A percentile compares a stretch with the other conserved stretches of the same genome.
phyloP scores from a whole-genome alignment of 2,888 invertebrate species.

The Nemurella pictetii region DNA sequence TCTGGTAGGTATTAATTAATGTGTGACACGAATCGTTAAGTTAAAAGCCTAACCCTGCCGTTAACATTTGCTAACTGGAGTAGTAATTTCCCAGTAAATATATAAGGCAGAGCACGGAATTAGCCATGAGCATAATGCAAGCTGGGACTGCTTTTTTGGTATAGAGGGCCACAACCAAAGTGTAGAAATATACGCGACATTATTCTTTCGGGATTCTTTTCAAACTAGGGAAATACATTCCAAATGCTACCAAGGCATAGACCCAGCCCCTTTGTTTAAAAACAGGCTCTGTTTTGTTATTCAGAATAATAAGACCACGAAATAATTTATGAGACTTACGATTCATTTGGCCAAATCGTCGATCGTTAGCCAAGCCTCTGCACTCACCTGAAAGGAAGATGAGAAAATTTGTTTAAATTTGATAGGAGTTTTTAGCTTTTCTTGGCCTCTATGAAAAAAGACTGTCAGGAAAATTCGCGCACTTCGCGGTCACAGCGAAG shows the following conservation, averaged over 20 bases:
- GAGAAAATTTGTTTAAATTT: background rate
- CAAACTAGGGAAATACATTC: background rate
- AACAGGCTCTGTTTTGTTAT: background rate
- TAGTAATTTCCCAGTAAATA: background rate
- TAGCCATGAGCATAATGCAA: too few species aligned
- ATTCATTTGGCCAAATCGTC: constrained; percentile 1
- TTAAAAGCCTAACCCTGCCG: background rate
- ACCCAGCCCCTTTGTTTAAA: background rate
- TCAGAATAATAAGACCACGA: background rate
- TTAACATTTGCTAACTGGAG: background rate
- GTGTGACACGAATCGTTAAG: constrained; percentile 29
- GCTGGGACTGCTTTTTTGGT: too few species aligned
- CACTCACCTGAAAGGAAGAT: constrained; percentile 20
- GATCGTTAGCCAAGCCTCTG: background rate
- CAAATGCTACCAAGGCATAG: background rate
- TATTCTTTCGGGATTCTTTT: background rate
- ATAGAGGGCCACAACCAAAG: background rate
- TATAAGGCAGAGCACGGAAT: background rate
- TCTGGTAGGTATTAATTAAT: constrained; percentile 18
- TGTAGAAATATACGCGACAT: too few species aligned
- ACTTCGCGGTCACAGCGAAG: background rate
- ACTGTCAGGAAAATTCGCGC: background rate
- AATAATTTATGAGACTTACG: constrained; percentile 10
- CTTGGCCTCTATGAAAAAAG: background rate
- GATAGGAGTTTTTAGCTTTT: background rate